Evolutionary conservation across 1,140 invertebrate species (phyloP), one percentile per base, ranked within the genome.

Genomic region (Penaeus chinensis): DNA sequence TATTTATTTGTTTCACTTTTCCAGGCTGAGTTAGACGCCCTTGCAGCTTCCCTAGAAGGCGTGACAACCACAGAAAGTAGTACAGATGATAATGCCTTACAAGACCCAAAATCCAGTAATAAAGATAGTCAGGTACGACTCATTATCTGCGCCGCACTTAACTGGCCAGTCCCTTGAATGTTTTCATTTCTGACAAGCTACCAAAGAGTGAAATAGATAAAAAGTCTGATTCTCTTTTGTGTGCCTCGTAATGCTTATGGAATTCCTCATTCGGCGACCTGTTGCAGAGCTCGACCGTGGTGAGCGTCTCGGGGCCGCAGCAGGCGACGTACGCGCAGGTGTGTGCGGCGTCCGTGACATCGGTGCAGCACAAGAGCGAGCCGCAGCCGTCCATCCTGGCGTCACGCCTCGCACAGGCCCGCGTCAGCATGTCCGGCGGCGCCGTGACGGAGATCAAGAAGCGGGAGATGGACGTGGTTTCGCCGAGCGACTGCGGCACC

Each of bases 1-100:
- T 63, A 83, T 60, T 65, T 69, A 37, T 27, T 71, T 63, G 42
- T 89, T 47, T 83, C 83, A 47, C 62, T 90, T 47, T 89, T 85
- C 71, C 84, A 91, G 85, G 89, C 88, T 47, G 89, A 91, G 71
- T 89, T 90, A 84, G 89, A 91, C 37, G 84, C 90, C 11, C 60
- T 83, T n/a, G 87, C 87, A 47, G 88, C 84, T 47, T 86, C 90
- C 19, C 69, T 90, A 42, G 84, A 89, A 63, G 81, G 86, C 54
- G 80, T 83, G 62, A 62, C 81, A 32, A 78, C 71, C 18, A n/a
- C 61, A 20, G 66, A 65, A 24, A 69, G 81, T 62, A 71, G 60
- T 16, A 54, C 69, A 42, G 74, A 78, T 42, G 74, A 63, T 60
- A 76, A 78, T 22, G 62, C 11, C 22, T 27, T 22, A 20, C 22